Base-by-base conservation (phyloP, 2,113 vertebrate species). In the Rhadina sibilatrix region DNA sequence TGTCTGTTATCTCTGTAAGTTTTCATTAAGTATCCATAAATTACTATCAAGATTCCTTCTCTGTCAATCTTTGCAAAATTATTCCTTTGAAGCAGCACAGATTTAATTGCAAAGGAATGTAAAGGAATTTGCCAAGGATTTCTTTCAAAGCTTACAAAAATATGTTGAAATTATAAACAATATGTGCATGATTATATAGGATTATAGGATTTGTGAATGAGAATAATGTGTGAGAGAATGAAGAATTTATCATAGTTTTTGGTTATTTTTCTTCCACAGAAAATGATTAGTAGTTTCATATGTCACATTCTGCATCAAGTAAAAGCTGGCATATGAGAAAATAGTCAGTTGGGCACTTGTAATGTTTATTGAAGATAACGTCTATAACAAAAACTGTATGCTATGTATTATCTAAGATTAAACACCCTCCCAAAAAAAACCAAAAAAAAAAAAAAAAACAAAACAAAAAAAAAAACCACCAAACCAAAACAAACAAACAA, bases 121-220 rank as follows among this genome's bases (percentile, higher is more conserved):
- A 78, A 82, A 94, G 15, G 81, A 93, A 80, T 93, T 52, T 90
- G 30, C 25, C 76, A 70, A 69, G 35, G 77, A 88, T 95, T 88
- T 92, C 40, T 78, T 77, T 86, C 28, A 91, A 37, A 80, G 14
- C 57, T 59, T 59, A 47, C 22, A 46, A 95, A 94, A 91, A 52
- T 81, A 90, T 40, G 53, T 30, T 89, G 40, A 71, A 96, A 80
- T 75, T 54, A 69, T 61, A 82, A 93, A 82, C 57, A 93, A 92
- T 50, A 18, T 74, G 47, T 35, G 18, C 46, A 11, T 20, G n/a
- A 56, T 86, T 93, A 49, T 71, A 56, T n/a, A 28, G 21, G 18
- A 94, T 86, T 91, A 94, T 52, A 70, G 23, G 80, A 61, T 95
- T 68, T 92, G 52, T 91, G 90, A 90, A 90, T 5, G 7, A 69